Conservation (phyloP, 2,888 invertebrate species). For the Drosophila cyrtoloma region DNA sequence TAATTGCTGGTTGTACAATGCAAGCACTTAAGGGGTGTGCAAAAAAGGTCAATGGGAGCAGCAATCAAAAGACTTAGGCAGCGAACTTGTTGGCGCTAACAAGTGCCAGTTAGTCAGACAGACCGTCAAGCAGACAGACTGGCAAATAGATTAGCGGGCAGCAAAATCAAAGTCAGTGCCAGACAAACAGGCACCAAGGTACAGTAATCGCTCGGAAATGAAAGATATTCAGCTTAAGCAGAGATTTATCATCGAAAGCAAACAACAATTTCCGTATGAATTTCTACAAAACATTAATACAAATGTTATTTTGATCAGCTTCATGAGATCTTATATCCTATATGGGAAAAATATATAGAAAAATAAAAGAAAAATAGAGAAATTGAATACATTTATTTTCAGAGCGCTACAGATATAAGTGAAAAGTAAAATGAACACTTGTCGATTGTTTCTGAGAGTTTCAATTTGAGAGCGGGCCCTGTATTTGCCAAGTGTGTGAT, state of each 20-base stretch:
- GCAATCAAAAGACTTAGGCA: constrained; percentile 50
- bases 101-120: constrained; percentile 2
- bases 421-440: not conserved
- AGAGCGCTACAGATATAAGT: no score
- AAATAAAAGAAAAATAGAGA: not conserved
- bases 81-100: constrained; percentile 43
- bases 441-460: not conserved
- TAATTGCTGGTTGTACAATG: constrained; percentile 30
- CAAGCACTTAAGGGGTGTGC: constrained; percentile 19
- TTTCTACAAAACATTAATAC: not conserved
- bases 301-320: not conserved
- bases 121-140: not conserved
- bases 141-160: not conserved
- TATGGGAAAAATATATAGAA: not conserved
- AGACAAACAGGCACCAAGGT: constrained; percentile 33
- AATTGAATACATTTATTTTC: not conserved
- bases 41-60: constrained; percentile 58
- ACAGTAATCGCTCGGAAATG: not conserved
- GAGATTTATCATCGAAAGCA: not conserved
- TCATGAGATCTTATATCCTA: rapidly evolving
- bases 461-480: not conserved
- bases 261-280: not conserved
- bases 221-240: not conserved
- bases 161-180: constrained; percentile 36
- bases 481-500: not conserved